Evolutionary conservation across 2,888 invertebrate genomes (phyloP).

Genomic region (Rhogogaster chlorosoma): DNA sequence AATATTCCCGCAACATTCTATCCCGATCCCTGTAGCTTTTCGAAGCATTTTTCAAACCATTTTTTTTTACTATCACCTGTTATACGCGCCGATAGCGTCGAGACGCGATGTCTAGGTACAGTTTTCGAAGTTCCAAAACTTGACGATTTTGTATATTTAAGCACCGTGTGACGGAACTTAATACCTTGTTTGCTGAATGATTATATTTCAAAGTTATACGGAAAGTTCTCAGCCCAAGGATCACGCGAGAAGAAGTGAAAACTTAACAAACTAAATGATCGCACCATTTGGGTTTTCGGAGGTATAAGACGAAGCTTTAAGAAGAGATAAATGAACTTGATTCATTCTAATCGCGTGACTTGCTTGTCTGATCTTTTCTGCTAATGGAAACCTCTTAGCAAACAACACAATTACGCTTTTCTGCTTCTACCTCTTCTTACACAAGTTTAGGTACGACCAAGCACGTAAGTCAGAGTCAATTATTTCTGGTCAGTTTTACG

Average conservation of each 20-base stretch:
- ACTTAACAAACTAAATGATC: not conserved
- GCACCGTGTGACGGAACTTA: not conserved
- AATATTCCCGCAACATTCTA: not conserved
- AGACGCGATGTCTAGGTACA: not conserved
- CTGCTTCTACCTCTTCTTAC: not conserved
- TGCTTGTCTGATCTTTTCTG: not conserved
- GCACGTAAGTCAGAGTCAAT: not conserved
- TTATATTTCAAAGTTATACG: not conserved
- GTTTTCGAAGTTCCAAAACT: not conserved
- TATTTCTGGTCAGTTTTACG: not conserved
- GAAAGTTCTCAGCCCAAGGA: not conserved
- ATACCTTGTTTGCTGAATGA: not conserved
- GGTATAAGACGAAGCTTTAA: not conserved
- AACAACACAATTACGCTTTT: slow-evolving; percentile 9
- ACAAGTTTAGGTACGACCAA: not conserved
- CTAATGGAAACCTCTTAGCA: slow-evolving; percentile 40
- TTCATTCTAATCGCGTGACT: slow-evolving; percentile 31
- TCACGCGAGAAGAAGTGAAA: not conserved
- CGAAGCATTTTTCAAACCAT: slow-evolving; percentile 4
- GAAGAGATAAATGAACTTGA: not conserved
- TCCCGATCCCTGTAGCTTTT: not conserved
- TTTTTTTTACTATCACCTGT: not conserved
- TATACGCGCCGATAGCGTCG: not conserved
- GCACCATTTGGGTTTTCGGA: not conserved
- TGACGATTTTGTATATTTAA: not conserved